Evolutionary conservation across 2,113 vertebrate species (phyloP), one percentile per base, ranked within the genome.

Genomic region (Protobothrops mucrosquamatus): DNA sequence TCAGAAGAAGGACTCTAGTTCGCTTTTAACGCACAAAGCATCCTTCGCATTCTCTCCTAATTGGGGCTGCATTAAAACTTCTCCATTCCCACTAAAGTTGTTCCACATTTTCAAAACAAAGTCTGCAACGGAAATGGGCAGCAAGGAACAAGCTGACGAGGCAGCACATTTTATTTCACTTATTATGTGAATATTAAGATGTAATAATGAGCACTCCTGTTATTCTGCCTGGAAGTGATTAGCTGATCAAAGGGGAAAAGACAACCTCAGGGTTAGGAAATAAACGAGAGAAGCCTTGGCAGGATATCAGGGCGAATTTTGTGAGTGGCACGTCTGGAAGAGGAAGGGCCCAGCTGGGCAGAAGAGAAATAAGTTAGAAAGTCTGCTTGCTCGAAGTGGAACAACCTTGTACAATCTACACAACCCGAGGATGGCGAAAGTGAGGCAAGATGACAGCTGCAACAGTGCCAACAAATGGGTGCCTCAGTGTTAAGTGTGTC

Each of bases 111-210:
- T 91, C 92, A 96, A 93, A 96, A 96, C 94, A 61, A 96, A 95
- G 93, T 93, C 85, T 81, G 29, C 91, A 88, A 91, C 94, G 93
- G 93, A 95, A 95, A n/a, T 74, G 92, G 87, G 81, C 89, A 96
- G 39, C 91, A 87, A 92, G 91, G 92, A 1, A 54, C 59, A 91
- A 96, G 93, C 93, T 96, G 94, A 95, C 93, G 92, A 95, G 95
- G 96, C 96, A 96, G 93, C 94, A 95, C 94, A 94, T 96, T 97
- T 97, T 96, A 96, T 97, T 97, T 97, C 96, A 85, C 39, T 95
- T 95, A 95, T 96, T 96, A 94, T 97, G 94, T 93, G 95, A 94
- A 93, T 96, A 97, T 97, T 96, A 97, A 93, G 93, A 94, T 56
- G 87, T 93, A 96, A 96, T 94, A 96, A 95, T 96, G 94, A 94